Percentiles rank a stretch among this genome's conserved stretches.
Conservation (phyloP, 1,140 invertebrate genomes). For the Mesaphorura yosii region DNA sequence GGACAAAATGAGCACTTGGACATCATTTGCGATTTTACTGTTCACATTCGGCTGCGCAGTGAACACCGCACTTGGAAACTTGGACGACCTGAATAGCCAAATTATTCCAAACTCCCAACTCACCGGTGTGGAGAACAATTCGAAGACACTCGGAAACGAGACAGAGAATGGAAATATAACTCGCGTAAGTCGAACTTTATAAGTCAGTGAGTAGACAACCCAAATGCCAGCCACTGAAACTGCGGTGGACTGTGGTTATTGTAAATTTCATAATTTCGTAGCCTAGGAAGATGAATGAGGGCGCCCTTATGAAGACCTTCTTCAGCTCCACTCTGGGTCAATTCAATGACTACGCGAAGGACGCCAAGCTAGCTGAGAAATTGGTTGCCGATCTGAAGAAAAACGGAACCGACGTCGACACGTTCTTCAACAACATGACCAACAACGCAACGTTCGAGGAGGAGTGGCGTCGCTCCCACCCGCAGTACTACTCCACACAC, state of each 20-base stretch:
- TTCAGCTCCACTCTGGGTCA: conserved; percentile 18
- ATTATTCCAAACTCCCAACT: no score
- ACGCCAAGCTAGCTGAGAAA: conserved; percentile 28
- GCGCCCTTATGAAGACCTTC: conserved; percentile 19
- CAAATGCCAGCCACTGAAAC: neutral
- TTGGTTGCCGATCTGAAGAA: conserved; percentile 23
- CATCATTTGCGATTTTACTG: no score
- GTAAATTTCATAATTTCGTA: neutral
- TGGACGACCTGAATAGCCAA: no score
- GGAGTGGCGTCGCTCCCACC: conserved; percentile 9
- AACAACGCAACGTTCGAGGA: conserved; percentile 11
- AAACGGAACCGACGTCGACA: conserved; percentile 28
- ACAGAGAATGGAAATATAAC: neutral
- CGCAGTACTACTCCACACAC: conserved; percentile 13
- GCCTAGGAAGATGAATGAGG: conserved; percentile 23
- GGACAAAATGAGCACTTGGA: no score
- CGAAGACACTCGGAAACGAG: neutral
- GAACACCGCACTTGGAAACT: no score
- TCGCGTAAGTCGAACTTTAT: no score
- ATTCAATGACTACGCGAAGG: conserved; percentile 28
- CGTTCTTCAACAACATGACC: conserved; percentile 19
- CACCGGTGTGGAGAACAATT: no score
- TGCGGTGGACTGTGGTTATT: neutral
- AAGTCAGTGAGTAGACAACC: no score
- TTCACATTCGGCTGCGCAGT: no score